Evolutionary conservation across 2,888 invertebrate species (phyloP).

Genomic region (Callosobruchus maculatus): DNA sequence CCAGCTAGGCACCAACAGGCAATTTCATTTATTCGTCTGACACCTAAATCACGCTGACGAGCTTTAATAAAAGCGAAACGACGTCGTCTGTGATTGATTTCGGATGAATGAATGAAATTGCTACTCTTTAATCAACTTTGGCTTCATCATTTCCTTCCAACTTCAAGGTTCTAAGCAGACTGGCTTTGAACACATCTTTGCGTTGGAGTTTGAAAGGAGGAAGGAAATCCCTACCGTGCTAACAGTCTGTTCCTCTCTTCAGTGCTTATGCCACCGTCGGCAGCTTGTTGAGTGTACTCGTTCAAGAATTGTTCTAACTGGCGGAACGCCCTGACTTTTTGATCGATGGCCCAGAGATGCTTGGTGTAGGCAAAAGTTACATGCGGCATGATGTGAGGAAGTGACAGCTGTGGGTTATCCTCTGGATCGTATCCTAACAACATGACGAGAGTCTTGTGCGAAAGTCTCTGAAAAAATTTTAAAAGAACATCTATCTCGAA

Average conservation of each 20-base stretch:
- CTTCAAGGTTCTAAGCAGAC: too few species aligned
- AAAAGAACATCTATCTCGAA: too few species aligned
- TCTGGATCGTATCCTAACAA: slow-evolving; percentile 82
- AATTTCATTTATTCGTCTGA: too few species aligned
- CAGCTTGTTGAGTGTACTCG: slow-evolving; percentile 50
- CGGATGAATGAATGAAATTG: too few species aligned
- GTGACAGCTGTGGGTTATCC: slow-evolving; percentile 61
- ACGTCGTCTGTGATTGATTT: too few species aligned
- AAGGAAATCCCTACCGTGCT: slow-evolving; percentile 26
- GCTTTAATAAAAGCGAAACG: too few species aligned
- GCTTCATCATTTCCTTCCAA: too few species aligned
- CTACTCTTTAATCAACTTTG: too few species aligned
- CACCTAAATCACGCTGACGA: too few species aligned
- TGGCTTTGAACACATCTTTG: too few species aligned
- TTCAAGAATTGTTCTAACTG: slow-evolving; percentile 78
- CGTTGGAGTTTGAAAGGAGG: too few species aligned
- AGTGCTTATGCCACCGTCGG: slow-evolving; percentile 40
- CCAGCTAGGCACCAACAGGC: too few species aligned
- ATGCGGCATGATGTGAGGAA: slow-evolving; percentile 78
- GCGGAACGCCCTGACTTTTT: slow-evolving; percentile 70
- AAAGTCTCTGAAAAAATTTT: slow-evolving; percentile 77
- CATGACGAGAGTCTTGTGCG: slow-evolving; percentile 89
- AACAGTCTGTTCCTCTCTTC: slow-evolving; percentile 34
- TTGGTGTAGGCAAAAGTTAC: slow-evolving; percentile 94
- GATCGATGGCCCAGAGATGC: slow-evolving; percentile 87